Percentiles rank a stretch among this genome's conserved stretches.
These are phyloP conservation scores for Ophiothrix spiculata DNA, from an alignment of 35 echinoderm and acorn worm genomes.

Conservation along the genomic window DNA sequence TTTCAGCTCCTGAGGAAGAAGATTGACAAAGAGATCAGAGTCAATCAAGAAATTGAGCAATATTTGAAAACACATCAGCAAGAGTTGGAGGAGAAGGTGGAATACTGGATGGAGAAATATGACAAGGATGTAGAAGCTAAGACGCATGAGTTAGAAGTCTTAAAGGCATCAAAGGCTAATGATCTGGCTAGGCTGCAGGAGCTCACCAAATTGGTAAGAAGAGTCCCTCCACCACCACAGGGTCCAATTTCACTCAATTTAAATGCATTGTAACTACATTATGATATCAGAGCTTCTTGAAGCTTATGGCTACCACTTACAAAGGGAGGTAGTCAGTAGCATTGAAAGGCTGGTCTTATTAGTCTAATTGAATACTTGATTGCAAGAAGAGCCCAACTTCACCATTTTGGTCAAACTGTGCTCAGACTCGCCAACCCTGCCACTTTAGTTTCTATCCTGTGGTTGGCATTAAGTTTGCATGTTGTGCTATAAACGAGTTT, in stretches of 20 bases:
- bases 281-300: neutral
- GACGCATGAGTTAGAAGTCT: slow-evolving; percentile 84
- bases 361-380: too few relatives aligned
- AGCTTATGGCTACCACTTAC: too few relatives aligned
- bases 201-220: slow-evolving; percentile 88
- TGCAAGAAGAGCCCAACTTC: too few relatives aligned
- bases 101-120: slow-evolving; percentile 99
- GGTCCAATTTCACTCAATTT: neutral
- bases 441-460: too few relatives aligned
- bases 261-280: neutral
- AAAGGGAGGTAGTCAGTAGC: too few relatives aligned
- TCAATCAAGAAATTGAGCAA: slow-evolving; percentile 92
- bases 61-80: slow-evolving; percentile 91
- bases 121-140: slow-evolving; percentile 98
- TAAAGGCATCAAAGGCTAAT: slow-evolving; percentile 97
- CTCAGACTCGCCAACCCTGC: too few relatives aligned
- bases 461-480: too few relatives aligned
- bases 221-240: neutral
- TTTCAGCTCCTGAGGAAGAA: slow-evolving; percentile 75
- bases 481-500: too few relatives aligned
- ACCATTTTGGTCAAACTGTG: too few relatives aligned
- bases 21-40: slow-evolving; percentile 81
- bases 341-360: too few relatives aligned
- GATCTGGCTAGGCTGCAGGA: slow-evolving; percentile 93
- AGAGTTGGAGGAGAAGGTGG: slow-evolving; percentile 95